These are phyloP conservation scores for Cherax quadricarinatus DNA, from an alignment of 1,140 invertebrate species.

Conservation along the genomic window DNA sequence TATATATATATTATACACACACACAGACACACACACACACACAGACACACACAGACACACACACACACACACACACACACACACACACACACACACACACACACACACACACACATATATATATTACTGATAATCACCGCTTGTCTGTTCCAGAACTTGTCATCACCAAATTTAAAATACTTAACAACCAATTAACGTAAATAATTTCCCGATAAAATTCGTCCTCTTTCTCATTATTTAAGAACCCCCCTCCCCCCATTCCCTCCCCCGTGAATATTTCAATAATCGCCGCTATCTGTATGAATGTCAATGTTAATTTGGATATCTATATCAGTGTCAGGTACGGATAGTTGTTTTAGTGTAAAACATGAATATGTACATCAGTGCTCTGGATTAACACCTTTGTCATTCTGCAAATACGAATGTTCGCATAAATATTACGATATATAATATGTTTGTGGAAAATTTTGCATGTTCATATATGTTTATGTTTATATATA, in stretches of 20 bases:
- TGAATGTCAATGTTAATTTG: constrained; percentile 15
- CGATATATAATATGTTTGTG: constrained; percentile 18
- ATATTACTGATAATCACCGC: no score
- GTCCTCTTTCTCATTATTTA: background rate
- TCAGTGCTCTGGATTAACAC: background rate
- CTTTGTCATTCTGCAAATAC: background rate
- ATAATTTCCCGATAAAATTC: constrained; percentile 3
- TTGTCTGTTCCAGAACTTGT: background rate
- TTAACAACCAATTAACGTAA: constrained; percentile 21
- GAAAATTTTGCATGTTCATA: no score
- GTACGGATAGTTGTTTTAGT: background rate
- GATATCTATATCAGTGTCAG: background rate
- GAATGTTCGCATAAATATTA: constrained; percentile 8
- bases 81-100: no score
- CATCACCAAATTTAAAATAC: background rate
- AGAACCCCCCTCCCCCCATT: background rate
- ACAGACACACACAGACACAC: no score
- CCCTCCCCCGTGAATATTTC: background rate
- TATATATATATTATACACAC: no score
- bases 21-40: no score
- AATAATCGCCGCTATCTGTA: background rate
- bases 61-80: no score
- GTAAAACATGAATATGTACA: background rate
- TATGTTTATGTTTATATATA: no score
- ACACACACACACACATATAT: no score